A percentile compares a stretch with the other conserved stretches of the same genome.
These are phyloP conservation scores for Agapostemon virescens DNA, from an alignment of 2,888 invertebrate genomes.

Conservation along the genomic window DNA sequence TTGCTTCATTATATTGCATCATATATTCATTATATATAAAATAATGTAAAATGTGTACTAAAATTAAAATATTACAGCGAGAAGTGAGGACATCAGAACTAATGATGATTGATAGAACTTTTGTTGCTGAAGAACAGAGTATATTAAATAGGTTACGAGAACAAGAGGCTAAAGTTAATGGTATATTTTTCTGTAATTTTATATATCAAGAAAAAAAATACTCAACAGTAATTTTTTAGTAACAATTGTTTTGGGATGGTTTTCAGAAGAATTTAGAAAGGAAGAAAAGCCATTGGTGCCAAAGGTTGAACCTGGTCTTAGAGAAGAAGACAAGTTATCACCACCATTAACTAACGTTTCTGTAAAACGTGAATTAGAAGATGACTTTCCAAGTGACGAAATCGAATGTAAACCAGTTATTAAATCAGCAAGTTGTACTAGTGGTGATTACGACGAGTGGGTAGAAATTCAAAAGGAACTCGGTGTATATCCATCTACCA, in stretches of 20 bases:
- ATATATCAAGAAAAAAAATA: not conserved
- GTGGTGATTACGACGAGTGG: slow-evolving; percentile 85
- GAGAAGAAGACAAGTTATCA: slow-evolving; percentile 69
- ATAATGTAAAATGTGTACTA: slow-evolving; percentile 36
- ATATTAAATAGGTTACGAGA: slow-evolving; percentile 84
- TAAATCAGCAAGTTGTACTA: slow-evolving; percentile 74
- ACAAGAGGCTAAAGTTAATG: slow-evolving; percentile 80
- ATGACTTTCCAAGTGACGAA: slow-evolving; percentile 75
- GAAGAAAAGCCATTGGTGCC: slow-evolving; percentile 78
- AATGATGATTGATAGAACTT: slow-evolving; percentile 88
- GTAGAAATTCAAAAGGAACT: slow-evolving; percentile 86
- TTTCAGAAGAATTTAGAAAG: slow-evolving; percentile 76
- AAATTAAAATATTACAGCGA: slow-evolving; percentile 81
- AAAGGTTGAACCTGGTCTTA: slow-evolving; percentile 76
- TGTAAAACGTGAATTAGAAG: slow-evolving; percentile 77
- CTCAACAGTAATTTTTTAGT: not conserved
- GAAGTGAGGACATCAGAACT: slow-evolving; percentile 88
- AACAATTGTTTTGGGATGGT: slow-evolving; percentile 13
- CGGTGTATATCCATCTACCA: slow-evolving; percentile 79
- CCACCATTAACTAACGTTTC: slow-evolving; percentile 70
- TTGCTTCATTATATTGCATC: not conserved
- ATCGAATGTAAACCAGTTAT: slow-evolving; percentile 74
- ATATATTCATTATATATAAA: not conserved
- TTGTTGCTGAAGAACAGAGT: slow-evolving; percentile 87
- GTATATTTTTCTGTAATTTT: slow-evolving; percentile 63